These are phyloP conservation scores for Glaucopsyche alexis DNA, from an alignment of 2,888 invertebrate genomes.

Conservation along the genomic window DNA sequence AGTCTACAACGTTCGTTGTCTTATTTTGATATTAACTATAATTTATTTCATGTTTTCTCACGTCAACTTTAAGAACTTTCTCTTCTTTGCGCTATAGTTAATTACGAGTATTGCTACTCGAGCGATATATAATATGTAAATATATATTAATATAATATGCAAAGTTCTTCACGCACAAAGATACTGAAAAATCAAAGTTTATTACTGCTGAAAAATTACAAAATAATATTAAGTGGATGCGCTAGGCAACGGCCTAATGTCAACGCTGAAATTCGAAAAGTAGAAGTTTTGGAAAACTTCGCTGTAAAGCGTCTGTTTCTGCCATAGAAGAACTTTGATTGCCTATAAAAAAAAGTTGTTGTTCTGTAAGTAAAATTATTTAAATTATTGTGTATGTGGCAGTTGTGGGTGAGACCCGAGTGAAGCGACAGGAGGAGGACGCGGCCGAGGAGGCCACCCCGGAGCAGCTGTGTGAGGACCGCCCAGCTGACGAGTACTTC, in stretches of 20 bases:
- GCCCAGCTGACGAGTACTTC: conserved; percentile 96
- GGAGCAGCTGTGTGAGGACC: conserved; percentile 92
- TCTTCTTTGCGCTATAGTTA: neutral
- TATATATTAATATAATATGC: too few species aligned
- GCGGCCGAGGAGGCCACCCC: conserved; percentile 82
- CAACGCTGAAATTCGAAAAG: too few species aligned
- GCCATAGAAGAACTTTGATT: too few species aligned
- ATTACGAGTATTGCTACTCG: too few species aligned
- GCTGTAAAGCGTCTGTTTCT: too few species aligned
- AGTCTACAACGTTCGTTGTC: neutral
- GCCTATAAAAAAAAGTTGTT: neutral
- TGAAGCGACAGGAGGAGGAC: conserved; percentile 85
- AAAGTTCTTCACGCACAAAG: too few species aligned
- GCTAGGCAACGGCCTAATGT: too few species aligned
- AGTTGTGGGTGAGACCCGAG: conserved; percentile 74
- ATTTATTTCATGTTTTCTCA: neutral
- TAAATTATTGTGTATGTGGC: conserved; percentile 30
- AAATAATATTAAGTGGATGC: too few species aligned
- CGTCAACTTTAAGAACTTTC: neutral
- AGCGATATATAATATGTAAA: too few species aligned
- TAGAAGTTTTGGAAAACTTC: too few species aligned
- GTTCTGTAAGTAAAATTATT: neutral
- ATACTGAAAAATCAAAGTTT: too few species aligned
- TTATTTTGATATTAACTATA: neutral
- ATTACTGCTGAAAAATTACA: too few species aligned